A percentile compares a stretch with the other conserved stretches of the same genome.
These are phyloP conservation scores for Sphenodon punctatus DNA, from an alignment of 2,797 vertebrate genomes.

Conservation along the genomic window DNA sequence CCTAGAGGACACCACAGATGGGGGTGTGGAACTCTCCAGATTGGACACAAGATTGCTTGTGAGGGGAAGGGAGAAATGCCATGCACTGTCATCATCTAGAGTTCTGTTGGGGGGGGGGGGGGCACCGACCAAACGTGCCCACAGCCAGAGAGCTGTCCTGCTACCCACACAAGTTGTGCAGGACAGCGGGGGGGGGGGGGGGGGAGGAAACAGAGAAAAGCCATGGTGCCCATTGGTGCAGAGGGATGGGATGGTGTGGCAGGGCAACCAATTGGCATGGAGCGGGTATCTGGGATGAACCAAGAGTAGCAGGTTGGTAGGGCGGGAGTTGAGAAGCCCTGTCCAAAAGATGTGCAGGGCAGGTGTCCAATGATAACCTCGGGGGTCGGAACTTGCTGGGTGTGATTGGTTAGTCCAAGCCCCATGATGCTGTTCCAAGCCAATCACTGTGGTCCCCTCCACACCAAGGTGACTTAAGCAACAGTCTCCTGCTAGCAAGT, in stretches of 20 bases:
- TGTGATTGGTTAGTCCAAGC: neutral
- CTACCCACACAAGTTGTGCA: no score
- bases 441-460: neutral
- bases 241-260: neutral
- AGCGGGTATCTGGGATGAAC: neutral
- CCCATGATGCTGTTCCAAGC: neutral
- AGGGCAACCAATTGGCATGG: neutral
- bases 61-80: neutral
- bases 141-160: no score
- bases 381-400: neutral
- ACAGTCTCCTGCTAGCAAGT: neutral
- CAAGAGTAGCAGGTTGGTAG: neutral
- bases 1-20: no score
- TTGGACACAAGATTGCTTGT: neutral
- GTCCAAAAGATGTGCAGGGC: neutral
- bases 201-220: neutral
- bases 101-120: neutral
- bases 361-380: neutral
- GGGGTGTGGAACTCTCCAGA: no score
- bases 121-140: no score
- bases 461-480: no score
- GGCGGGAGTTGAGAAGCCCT: neutral
- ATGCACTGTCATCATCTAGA: neutral
- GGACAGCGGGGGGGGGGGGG: no score
- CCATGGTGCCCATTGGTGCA: neutral